These are phyloP conservation scores for Hypanus sabinus DNA, from an alignment of 2,113 vertebrate genomes.

Conservation along the genomic window DNA sequence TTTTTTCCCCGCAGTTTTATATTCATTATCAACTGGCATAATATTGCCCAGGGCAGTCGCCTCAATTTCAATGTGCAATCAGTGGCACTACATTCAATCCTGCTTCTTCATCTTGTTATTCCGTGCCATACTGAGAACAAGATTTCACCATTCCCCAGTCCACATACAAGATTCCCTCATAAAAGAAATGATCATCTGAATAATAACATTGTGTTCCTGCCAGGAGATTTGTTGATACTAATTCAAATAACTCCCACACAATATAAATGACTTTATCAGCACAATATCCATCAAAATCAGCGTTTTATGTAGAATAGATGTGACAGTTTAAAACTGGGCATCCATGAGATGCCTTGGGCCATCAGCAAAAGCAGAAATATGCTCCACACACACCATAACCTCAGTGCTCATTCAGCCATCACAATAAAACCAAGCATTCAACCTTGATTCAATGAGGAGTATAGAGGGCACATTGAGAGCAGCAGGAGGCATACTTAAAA, in stretches of 20 bases:
- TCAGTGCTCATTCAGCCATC: no score
- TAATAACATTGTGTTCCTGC: background rate
- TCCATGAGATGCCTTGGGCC: no score
- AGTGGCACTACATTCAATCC: no score
- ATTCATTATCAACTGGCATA: background rate
- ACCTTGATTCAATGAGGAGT: no score
- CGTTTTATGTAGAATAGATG: background rate
- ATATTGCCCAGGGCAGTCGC: background rate
- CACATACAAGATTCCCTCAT: background rate
- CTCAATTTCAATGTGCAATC: background rate
- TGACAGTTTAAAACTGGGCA: no score
- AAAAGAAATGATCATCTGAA: constrained; percentile 1
- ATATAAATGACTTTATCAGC: background rate
- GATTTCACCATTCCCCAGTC: background rate
- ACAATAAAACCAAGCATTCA: no score
- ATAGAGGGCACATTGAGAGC: no score
- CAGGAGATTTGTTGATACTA: background rate
- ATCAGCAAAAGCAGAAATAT: no score
- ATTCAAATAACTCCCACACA: background rate
- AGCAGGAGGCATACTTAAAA: no score
- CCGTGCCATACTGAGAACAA: background rate
- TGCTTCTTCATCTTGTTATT: background rate
- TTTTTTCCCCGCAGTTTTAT: background rate
- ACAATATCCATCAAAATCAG: background rate
- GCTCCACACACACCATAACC: no score